These are phyloP conservation scores for Xyliphius kryptos DNA, from an alignment of 2,113 vertebrate genomes.

Conservation along the genomic window DNA sequence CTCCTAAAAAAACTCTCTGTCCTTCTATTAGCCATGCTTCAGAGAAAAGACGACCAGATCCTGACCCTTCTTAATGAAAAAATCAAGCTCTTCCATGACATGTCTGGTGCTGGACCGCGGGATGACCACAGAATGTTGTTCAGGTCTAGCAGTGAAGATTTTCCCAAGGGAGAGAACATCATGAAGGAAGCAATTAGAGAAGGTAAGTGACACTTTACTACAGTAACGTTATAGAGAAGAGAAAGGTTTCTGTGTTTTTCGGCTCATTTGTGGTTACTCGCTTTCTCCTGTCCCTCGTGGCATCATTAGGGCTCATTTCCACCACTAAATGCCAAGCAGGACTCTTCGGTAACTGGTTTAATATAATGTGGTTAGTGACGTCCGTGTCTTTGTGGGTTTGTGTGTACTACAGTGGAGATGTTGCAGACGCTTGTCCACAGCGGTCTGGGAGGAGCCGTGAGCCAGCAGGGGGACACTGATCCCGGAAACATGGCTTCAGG, in stretches of 20 bases:
- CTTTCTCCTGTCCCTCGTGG: conserved; percentile 3
- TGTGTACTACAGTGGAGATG: conserved; percentile 75
- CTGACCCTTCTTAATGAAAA: conserved; percentile 84
- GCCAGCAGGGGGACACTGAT: conserved; percentile 58
- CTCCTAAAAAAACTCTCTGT: no score
- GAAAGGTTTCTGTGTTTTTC: no score
- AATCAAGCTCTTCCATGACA: conserved; percentile 79
- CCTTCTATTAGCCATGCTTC: conserved; percentile 87
- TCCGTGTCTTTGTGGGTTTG: conserved; percentile 36
- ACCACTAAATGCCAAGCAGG: conserved; percentile 31
- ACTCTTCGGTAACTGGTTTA: conserved; percentile 59
- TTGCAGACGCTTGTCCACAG: conserved; percentile 81
- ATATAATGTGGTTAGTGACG: conserved; percentile 61
- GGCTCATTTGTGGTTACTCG: no score
- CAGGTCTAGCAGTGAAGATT: conserved; percentile 77
- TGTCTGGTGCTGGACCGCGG: conserved; percentile 71
- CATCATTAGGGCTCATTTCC: conserved; percentile 39
- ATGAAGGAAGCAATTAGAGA: conserved; percentile 87
- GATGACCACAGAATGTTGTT: conserved; percentile 72
- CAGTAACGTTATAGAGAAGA: no score
- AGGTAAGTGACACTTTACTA: conserved; percentile 64
- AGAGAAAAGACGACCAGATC: conserved; percentile 88
- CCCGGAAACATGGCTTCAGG: conserved; percentile 63
- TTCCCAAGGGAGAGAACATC: conserved; percentile 76
- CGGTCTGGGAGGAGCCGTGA: conserved; percentile 67